Percentiles rank a stretch among this genome's conserved stretches.
These are phyloP conservation scores for Garra rufa DNA, from an alignment of 2,113 vertebrate genomes.

Conservation along the genomic window DNA sequence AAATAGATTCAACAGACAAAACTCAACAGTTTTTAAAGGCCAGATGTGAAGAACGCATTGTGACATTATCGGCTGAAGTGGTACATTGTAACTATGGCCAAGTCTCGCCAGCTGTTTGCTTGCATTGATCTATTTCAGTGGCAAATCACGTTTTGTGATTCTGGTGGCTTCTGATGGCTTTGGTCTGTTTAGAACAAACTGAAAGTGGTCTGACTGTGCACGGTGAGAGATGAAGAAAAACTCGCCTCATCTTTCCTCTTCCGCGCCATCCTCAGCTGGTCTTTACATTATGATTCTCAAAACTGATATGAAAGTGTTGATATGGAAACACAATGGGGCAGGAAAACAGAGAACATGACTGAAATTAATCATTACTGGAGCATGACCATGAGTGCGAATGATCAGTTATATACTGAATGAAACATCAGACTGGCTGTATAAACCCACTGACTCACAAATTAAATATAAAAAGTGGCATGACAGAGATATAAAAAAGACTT, in stretches of 20 bases:
- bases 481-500: not conserved
- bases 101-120: not conserved
- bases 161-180: not conserved
- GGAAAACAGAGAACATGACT: conserved; percentile 5
- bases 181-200: conserved; percentile 1
- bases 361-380: conserved; percentile 17
- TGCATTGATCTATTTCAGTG: not conserved
- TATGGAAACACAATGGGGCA: conserved; percentile 19
- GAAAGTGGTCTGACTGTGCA: not conserved
- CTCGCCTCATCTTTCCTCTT: not conserved
- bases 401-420: conserved; percentile 4
- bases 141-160: not conserved
- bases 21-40: not conserved
- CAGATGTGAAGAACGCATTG: not conserved
- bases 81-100: not conserved
- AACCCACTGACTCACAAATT: not conserved
- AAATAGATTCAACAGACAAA: not conserved
- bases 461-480: not conserved
- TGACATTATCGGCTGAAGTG: not conserved
- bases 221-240: not conserved
- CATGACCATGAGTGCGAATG: conserved; percentile 6
- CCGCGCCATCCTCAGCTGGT: not conserved
- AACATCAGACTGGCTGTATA: not conserved
- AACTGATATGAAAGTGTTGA: conserved; percentile 18
- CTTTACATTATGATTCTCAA: not conserved